Base-by-base conservation (phyloP, 2,888 invertebrate species). In the Diabrotica balteata region DNA sequence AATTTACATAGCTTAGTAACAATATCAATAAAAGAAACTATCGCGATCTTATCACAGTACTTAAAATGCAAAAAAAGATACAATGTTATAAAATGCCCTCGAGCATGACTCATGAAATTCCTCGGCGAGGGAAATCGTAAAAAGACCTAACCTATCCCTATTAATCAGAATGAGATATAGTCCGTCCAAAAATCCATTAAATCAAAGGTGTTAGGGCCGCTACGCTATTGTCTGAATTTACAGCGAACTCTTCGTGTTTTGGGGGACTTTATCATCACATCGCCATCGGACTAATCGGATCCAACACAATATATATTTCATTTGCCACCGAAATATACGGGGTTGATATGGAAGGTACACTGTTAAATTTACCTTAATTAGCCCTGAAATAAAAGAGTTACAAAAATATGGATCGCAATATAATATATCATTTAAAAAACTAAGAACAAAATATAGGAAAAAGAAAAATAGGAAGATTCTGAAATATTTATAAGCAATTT, bases 301-400 rank as follows among this genome's bases (percentile, higher is more conserved):
- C 69, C 67, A 62, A 65, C 72, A 67, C 73, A 73, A 76, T 77
- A 76, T 77, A 76, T 75, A 78, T 77, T 77, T 75, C 74, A 73
- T 75, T 75, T 72, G 74, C 72, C 64, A 68, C 54, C 72, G 52
- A 44, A 44, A 45, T 47, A 42, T 58, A 63, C 63, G 54, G 44
- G 70, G 72, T 49, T 8, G 7, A 32, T 8, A 51, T 43, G 49
- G 32, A 42, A 54, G 22, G 46, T 43, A 52, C 32, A 22, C 32
- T 32, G 32, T 32, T 32, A 32, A 32, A 32, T 32, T 32, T 32
- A 32, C 4, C 32, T 32, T 32, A 5, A 32, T 32, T 4, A 4
- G 32, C 32, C 5, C 32, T 32, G 32, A 32, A 32, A 32, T 32
- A 32, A 17, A 17, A 17, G 17, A 17, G 17, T 17, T 17, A 17